Evolutionary conservation across 2,888 invertebrate species (phyloP), one percentile per base, ranked within the genome.

Genomic region (Eulithis testata): DNA sequence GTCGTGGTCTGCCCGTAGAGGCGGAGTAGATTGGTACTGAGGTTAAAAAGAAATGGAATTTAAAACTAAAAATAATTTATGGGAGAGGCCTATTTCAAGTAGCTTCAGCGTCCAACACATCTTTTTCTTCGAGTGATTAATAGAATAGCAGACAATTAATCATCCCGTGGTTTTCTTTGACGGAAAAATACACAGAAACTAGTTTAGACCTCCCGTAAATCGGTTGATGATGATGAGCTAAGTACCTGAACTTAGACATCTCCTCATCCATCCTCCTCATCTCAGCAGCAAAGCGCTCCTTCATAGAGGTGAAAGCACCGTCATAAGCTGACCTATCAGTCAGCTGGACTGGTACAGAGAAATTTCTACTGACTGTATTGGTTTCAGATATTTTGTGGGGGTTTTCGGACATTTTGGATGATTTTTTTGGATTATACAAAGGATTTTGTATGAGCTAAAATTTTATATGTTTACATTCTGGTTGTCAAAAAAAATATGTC

Each of bases 261-360:
- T 86, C 82, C 4, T 81, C 79, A 3, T 88, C 86, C 14, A 88
- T 76, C 14, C 73, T 73, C 53, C 70, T 79, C 85, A 89, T 88
- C 57, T 88, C 83, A 5, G 80, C 76, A 0, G 73, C 63, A 27
- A 89, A 86, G 11, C 73, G 71, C 31, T 86, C 83, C 61, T 80
- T 88, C 78, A 85, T 73, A 4, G 68, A 72, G 0, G 77, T 73
- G 44, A 77, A 83, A 1, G 78, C 74, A 4, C 84, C 81, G 57
- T 86, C 85, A 12, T 85, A 85, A 1, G 76, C 66, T 0, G 82
- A 76, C 2, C 76, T 9, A 4, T 85, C 83, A 0, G 84, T 81
- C 2, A 75, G 63, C 8, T 77, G 72, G 0, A 88, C 66, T 0
- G 86, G 84, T 3, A 88, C 72, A 2, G 44, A 45, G 40, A 47